Base-by-base conservation (phyloP, 2,888 invertebrate species). In the Pseudeuparius sepicola region DNA sequence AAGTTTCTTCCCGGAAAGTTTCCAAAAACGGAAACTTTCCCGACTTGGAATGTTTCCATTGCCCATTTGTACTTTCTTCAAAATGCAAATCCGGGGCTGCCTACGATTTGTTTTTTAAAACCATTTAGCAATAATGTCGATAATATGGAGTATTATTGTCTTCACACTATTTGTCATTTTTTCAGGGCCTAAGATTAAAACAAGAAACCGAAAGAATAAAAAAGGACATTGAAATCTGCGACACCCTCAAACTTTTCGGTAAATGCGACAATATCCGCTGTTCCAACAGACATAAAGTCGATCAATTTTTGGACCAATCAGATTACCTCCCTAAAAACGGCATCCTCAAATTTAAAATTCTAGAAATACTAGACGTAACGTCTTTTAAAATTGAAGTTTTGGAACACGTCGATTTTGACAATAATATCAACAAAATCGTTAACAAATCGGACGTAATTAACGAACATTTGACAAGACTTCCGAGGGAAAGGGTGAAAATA, bases 171-270 rank as follows among this genome's bases (percentile, higher is more conserved):
- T 13, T 17, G 4, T n/a, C 7, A 5, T 16, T 37, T 24, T 45
- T 42, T 28, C 34, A 42, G 45, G 32, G 10, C 9, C 13, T 41
- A 31, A 35, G 24, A 30, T 51, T 58, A 26, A 61, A 63, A 43
- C 71, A 73, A 44, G 53, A 61, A 7, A 44, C 49, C 4, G 66
- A 66, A 4, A 69, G 68, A 52, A 63, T 68, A 9, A 44, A 59
- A 33, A 52, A 50, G 1, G 51, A 61, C 9, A 56, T 65, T 14
- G 64, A 67, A 0, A 50, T 82, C 7, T 84, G 85, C 51, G 61
- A 68, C 11, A 67, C 62, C 36, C 48, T 82, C 3, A 67, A 81
- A 39, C 62, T 73, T 15, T 71, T 78, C 45, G 84, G 85, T 4
- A 61, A 64, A 34, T 86, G 85, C 52, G 62, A 64, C 2, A 65